Evolutionary conservation across 2,888 invertebrate species (phyloP).

Genomic region (Erpobdella octoculata): DNA sequence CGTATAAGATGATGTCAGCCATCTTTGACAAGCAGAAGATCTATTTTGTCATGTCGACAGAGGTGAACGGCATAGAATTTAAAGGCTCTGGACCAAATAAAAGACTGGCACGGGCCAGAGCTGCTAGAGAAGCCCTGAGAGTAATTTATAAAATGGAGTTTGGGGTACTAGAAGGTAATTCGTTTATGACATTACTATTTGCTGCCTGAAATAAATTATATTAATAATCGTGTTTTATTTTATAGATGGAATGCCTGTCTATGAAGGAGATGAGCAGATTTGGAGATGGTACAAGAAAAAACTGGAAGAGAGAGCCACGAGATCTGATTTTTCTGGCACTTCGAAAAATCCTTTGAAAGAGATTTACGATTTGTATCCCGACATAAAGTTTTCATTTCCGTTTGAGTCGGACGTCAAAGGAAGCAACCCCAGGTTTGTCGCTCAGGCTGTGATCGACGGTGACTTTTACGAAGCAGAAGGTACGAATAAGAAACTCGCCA

Average conservation of each 20-base stretch:
- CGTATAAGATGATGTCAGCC: constrained; percentile 6
- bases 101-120: constrained; percentile 24
- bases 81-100: constrained; percentile 18
- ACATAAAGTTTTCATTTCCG: constrained; percentile 14
- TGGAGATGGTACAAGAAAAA: constrained; percentile 24
- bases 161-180: constrained; percentile 15
- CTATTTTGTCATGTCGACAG: constrained; percentile 7
- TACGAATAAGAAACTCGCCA: constrained; percentile 19
- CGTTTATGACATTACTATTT: background rate
- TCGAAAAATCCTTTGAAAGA: constrained; percentile 4
- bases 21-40: background rate
- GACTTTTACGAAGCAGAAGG: constrained; percentile 18
- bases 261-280: constrained; percentile 27
- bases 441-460: constrained; percentile 12
- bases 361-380: constrained; percentile 21
- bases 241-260: constrained; percentile 25
- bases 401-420: background rate
- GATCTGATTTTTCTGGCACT: background rate
- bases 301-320: constrained; percentile 16
- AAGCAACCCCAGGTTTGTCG: background rate
- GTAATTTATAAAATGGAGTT: constrained; percentile 21
- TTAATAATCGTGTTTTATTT: background rate
- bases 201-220: background rate
- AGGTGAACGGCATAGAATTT: constrained; percentile 7
- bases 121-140: constrained; percentile 24